phyloP scores from a whole-genome alignment of 2,888 invertebrate genomes.

The Chrysopilus asiliformis region DNA sequence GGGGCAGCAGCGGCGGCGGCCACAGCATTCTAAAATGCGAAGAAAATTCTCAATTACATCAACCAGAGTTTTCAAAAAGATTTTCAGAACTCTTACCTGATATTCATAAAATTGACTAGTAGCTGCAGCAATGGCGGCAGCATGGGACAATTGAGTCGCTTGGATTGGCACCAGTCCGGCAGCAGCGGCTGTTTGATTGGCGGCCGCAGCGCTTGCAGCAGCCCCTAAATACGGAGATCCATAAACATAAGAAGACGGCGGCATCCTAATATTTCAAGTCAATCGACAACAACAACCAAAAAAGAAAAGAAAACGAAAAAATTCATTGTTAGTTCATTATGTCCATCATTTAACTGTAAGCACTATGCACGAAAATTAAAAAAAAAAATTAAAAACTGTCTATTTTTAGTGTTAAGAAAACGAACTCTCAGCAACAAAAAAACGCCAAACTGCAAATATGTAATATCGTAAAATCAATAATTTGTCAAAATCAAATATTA shows the following conservation, averaged over 20 bases:
- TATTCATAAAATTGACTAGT: conserved; percentile 69
- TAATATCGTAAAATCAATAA: conserved; percentile 3
- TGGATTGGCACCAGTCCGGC: conserved; percentile 56
- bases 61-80: not conserved
- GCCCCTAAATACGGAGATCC: conserved; percentile 56
- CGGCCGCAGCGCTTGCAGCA: conserved; percentile 24
- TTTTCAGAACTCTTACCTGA: conserved; percentile 35
- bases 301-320: conserved; percentile 13
- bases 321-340: conserved; percentile 13
- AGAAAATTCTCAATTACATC: not conserved
- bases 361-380: conserved; percentile 12
- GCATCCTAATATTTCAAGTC: conserved; percentile 4
- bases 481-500: no score
- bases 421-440: conserved; percentile 17
- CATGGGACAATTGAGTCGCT: conserved; percentile 51
- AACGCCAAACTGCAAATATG: conserved; percentile 16
- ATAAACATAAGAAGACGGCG: conserved; percentile 62
- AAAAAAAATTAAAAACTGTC: conserved; percentile 9
- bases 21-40: conserved; percentile 16
- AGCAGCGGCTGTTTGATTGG: conserved; percentile 17
- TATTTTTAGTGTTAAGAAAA: conserved; percentile 16
- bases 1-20: conserved; percentile 19
- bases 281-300: conserved; percentile 5
- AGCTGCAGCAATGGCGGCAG: conserved; percentile 66
- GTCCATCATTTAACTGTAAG: conserved; percentile 12